A percentile compares a stretch with the other conserved stretches of the same genome.
phyloP scores from a whole-genome alignment of 2,113 vertebrate genomes.

The Myotis yumanensis region DNA sequence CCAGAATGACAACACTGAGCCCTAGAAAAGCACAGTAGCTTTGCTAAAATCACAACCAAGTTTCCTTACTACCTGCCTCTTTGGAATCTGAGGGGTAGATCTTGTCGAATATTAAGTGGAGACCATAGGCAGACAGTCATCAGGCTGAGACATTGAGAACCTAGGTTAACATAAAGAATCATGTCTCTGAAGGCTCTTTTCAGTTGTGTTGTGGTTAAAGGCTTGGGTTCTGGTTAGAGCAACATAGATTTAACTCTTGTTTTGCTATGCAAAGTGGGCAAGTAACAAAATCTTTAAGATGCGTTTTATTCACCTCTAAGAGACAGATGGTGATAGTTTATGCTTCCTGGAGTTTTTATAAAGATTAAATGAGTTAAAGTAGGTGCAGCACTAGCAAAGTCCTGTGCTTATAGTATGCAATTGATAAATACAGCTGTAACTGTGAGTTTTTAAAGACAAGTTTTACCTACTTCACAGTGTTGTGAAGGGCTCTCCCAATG shows the following conservation, averaged over 20 bases:
- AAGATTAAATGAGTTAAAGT: constrained; percentile 54
- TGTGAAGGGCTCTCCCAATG: not conserved
- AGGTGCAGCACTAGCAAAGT: constrained; percentile 24
- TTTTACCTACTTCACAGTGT: not conserved
- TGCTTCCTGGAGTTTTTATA: constrained; percentile 23
- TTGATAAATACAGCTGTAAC: constrained; percentile 20
- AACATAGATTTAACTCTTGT: constrained; percentile 28
- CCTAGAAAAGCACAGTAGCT: not conserved
- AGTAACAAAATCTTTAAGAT: constrained; percentile 51
- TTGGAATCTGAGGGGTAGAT: not conserved
- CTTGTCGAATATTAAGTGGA: not conserved
- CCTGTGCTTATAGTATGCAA: not conserved
- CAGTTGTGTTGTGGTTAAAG: not conserved
- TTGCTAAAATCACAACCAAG: not conserved
- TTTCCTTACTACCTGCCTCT: not conserved
- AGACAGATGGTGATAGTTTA: constrained; percentile 50
- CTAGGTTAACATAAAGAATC: not conserved
- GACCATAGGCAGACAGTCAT: not conserved
- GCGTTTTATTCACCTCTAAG: constrained; percentile 1
- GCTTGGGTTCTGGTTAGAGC: not conserved
- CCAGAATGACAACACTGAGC: not conserved
- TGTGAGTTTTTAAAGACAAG: not conserved
- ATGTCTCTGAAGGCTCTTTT: not conserved
- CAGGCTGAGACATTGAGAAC: not conserved
- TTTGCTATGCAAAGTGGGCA: not conserved